phyloP scores from a whole-genome alignment of 2,113 vertebrate species.

The Trogon surrucura region DNA sequence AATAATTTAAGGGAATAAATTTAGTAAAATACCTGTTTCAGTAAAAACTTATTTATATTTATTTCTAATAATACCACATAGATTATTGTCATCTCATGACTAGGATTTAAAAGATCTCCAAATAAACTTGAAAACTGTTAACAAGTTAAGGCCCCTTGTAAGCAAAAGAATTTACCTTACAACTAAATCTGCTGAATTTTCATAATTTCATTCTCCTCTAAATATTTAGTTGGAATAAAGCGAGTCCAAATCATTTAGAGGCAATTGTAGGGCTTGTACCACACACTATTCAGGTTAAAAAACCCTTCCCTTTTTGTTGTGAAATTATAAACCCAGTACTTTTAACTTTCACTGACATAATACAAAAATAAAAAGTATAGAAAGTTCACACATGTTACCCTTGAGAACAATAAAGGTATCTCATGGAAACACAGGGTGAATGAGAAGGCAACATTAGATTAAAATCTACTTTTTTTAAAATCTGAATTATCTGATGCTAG shows the following conservation, averaged over 20 bases:
- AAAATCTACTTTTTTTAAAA: background rate
- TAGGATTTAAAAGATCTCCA: background rate
- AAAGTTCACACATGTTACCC: background rate
- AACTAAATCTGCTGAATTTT: background rate
- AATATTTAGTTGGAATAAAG: background rate
- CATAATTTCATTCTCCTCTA: background rate
- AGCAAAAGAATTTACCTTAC: background rate
- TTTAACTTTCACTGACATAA: background rate
- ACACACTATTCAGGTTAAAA: background rate
- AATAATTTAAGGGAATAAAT: background rate
- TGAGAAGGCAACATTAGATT: background rate
- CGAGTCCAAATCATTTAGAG: background rate
- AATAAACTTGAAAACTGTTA: background rate
- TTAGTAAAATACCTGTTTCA: background rate
- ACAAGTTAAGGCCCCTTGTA: background rate
- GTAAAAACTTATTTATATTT: background rate
- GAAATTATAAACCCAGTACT: background rate
- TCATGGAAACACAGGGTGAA: background rate
- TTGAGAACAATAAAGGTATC: background rate
- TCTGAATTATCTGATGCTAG: background rate
- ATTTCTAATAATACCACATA: background rate
- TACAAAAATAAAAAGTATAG: background rate
- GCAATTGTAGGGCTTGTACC: background rate
- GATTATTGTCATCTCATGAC: background rate
- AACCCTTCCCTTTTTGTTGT: background rate